Evolutionary conservation across 2,797 vertebrate genomes (phyloP).

Genomic region (Scarus forsteni): DNA sequence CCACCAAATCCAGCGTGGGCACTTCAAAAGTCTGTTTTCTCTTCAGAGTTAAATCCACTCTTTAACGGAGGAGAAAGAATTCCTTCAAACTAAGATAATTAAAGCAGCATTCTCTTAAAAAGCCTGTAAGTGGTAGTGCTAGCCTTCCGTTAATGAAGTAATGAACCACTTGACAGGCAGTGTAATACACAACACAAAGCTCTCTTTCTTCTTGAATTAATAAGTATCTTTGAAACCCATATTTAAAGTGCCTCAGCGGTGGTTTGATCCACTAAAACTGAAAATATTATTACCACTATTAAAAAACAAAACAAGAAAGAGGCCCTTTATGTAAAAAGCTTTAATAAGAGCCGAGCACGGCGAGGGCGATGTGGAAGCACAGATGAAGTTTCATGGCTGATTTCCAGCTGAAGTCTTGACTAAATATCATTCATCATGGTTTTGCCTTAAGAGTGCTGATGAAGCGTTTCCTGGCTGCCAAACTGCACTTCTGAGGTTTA

Average conservation of each 20-base stretch:
- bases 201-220: slow-evolving; percentile 25
- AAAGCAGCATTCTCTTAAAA: slow-evolving; percentile 26
- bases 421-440: slow-evolving; percentile 68
- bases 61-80: background rate
- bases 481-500: slow-evolving; percentile 48
- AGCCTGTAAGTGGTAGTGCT: slow-evolving; percentile 15
- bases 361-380: slow-evolving; percentile 38
- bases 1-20: background rate
- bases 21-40: slow-evolving; percentile 5
- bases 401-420: slow-evolving; percentile 59
- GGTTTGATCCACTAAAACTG: slow-evolving; percentile 7
- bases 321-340: slow-evolving; percentile 11
- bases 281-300: slow-evolving; percentile 10
- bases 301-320: slow-evolving; percentile 3
- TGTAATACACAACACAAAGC: slow-evolving; percentile 31
- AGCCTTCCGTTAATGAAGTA: slow-evolving; percentile 42
- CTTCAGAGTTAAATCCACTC: slow-evolving; percentile 8
- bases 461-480: slow-evolving; percentile 20
- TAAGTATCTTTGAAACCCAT: slow-evolving; percentile 35
- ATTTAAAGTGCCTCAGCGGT: slow-evolving; percentile 30
- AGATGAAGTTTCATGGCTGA: slow-evolving; percentile 49
- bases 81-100: slow-evolving; percentile 3
- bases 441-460: slow-evolving; percentile 61
- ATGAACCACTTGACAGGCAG: slow-evolving; percentile 37
- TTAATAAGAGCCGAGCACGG: slow-evolving; percentile 21